These are phyloP conservation scores for Drosophila diplacantha DNA, from an alignment of 2,888 invertebrate species.

Conservation along the genomic window DNA sequence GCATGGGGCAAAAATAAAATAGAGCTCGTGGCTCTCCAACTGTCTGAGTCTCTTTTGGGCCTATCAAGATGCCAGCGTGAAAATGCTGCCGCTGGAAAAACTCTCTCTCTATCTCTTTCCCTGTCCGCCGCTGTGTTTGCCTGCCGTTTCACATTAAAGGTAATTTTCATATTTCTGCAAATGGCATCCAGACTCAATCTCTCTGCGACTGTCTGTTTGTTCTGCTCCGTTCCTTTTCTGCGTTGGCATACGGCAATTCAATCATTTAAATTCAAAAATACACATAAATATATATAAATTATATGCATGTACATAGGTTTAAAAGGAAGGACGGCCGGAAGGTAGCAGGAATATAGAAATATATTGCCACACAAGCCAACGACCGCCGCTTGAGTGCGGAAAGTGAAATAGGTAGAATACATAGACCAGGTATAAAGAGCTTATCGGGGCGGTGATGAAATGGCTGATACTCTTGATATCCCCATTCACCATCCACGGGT, in stretches of 20 bases:
- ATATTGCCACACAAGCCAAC: constrained; percentile 47
- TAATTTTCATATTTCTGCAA: constrained; percentile 73
- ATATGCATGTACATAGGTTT: constrained; percentile 14
- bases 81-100: constrained; percentile 41
- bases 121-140: constrained; percentile 23
- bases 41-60: constrained; percentile 37
- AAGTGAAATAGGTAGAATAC: constrained; percentile 24
- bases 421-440: constrained; percentile 17
- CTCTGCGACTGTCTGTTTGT: constrained; percentile 10
- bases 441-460: constrained; percentile 34
- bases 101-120: constrained; percentile 40
- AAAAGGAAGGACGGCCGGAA: constrained; percentile 9
- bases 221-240: constrained; percentile 8
- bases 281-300: constrained; percentile 54
- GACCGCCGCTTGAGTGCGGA: constrained; percentile 40
- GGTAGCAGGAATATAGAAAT: constrained; percentile 28
- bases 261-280: constrained; percentile 69
- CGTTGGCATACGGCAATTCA: constrained; percentile 58
- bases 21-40: constrained; percentile 39
- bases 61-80: constrained; percentile 65
- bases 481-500: constrained; percentile 2
- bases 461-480: constrained; percentile 33
- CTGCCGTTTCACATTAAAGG: constrained; percentile 67
- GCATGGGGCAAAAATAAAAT: constrained; percentile 68
- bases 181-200: constrained; percentile 48